These are phyloP conservation scores for Mycalesis mineus DNA, from an alignment of 2,888 invertebrate species.

Conservation along the genomic window DNA sequence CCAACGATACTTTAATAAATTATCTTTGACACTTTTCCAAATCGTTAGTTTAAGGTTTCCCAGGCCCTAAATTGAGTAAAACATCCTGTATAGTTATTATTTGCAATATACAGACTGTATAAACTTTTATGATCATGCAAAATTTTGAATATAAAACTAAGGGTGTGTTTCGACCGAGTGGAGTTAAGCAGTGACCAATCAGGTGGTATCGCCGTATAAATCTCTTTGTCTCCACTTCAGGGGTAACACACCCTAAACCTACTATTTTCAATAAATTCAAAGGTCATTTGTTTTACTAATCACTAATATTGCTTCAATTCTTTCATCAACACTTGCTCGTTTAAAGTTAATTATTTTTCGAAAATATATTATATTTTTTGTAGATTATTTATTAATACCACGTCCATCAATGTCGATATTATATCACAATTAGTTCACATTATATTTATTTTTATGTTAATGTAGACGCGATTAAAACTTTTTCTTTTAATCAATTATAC, in stretches of 20 bases:
- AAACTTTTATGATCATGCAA: constrained; percentile 43
- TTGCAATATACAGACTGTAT: background rate
- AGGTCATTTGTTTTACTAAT: constrained; percentile 41
- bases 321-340: constrained; percentile 39
- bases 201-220: no score
- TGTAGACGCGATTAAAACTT: background rate
- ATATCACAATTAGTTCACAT: background rate
- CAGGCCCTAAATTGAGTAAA: background rate
- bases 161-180: background rate
- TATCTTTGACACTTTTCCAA: no score
- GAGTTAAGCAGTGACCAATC: background rate
- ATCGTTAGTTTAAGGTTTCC: background rate
- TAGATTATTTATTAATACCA: background rate
- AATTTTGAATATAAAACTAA: constrained; percentile 53
- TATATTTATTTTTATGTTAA: background rate
- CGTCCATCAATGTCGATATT: background rate
- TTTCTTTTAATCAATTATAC: background rate
- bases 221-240: background rate
- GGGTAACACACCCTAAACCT: constrained; percentile 31
- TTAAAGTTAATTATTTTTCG: background rate
- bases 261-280: constrained; percentile 39
- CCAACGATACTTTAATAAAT: no score
- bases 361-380: background rate
- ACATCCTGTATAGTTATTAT: background rate
- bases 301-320: constrained; percentile 41